Conservation (phyloP, 2,888 invertebrate genomes). For the Drosophila basisetae region DNA sequence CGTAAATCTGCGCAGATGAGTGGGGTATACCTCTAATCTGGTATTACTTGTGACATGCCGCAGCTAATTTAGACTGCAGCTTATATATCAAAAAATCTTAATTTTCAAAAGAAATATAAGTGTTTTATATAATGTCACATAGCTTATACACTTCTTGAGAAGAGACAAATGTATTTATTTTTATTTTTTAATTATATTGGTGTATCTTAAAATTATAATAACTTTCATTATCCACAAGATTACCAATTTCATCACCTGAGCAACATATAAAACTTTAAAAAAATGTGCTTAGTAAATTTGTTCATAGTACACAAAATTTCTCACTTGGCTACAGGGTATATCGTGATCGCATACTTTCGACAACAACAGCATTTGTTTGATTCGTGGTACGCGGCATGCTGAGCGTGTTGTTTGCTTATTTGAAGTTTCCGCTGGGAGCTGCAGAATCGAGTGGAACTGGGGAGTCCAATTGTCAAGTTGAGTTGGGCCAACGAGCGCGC, state of each 20-base stretch:
- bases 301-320: not conserved
- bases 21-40: not conserved
- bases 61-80: not conserved
- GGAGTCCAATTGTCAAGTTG: slow-evolving; percentile 48
- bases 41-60: not conserved
- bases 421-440: slow-evolving; percentile 62
- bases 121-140: not conserved
- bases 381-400: slow-evolving; percentile 73
- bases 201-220: not conserved
- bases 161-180: not conserved
- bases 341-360: not conserved
- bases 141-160: not conserved
- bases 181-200: not conserved
- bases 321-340: slow-evolving; percentile 15
- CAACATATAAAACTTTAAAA: not conserved
- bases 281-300: not conserved
- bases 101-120: too few species aligned
- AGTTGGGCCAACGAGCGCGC: slow-evolving; percentile 65
- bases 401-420: slow-evolving; percentile 65
- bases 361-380: slow-evolving; percentile 4
- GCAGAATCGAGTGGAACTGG: slow-evolving; percentile 44
- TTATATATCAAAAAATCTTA: too few species aligned
- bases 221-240: not conserved
- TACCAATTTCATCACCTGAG: too few species aligned
- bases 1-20: not conserved